Evolutionary conservation across 2,888 invertebrate species (phyloP), one percentile per base, ranked within the genome.

Genomic region (Coelopa pilipes): DNA sequence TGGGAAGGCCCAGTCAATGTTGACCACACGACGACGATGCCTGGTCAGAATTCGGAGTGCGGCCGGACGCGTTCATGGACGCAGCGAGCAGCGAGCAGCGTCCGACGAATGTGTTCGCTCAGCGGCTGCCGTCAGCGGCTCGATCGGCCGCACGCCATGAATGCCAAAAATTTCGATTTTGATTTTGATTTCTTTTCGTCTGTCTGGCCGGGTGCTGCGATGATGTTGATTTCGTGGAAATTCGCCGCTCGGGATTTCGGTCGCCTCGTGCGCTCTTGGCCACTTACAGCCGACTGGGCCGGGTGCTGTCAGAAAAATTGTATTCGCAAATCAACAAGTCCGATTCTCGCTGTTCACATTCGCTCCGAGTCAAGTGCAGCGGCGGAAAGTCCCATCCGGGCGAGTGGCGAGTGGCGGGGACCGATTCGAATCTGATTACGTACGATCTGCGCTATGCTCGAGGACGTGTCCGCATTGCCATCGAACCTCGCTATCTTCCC

Each of bases 381-480:
- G 34, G 2, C 34, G 34, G 34, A 34, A 34, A 34, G 7, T 34
- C 34, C 34, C 34, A 34, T 70, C 50, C 19, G 34, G 34, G 34
- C 34, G 34, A 34, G 7, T 34, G 34, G 34, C 7, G 34, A 2
- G 34, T 34, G 34, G 34, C 34, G n/a, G n/a, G n/a, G n/a, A n/a
- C 34, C 7, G 34, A 34, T 4, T 4, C 34, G 2, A 34, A 34
- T 34, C 34, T 34, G 34, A 34, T 34, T 34, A 34, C 34, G 34
- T 34, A 7, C 34, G 34, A 34, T 34, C 24, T 24, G n/a, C 11
- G 34, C 34, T 34, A 34, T 24, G 50, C 5, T 15, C 69, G 47
- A 69, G 69, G 69, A 57, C 69, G 57, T 13, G 47, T 21, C 47
- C 49, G n/a, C 46, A 69, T 55, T 69, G 55, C 46, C 69, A 69